A percentile compares a stretch with the other conserved stretches of the same genome.
Evolutionary conservation across 2,797 vertebrate species (phyloP).

Genomic region (Sebastes jordani): DNA sequence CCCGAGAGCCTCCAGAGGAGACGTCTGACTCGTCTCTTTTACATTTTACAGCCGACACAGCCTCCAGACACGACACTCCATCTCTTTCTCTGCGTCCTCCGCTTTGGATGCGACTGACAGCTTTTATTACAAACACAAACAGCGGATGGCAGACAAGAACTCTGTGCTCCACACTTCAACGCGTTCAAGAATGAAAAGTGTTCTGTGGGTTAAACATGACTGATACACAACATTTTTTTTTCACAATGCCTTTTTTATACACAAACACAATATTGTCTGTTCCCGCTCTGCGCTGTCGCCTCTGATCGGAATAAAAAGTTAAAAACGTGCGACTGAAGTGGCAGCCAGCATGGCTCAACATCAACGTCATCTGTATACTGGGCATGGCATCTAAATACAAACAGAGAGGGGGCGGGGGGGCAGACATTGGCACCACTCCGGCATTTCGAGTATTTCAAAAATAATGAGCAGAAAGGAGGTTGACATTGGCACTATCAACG

Average conservation of each 20-base stretch:
- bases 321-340: constrained; percentile 9
- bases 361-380: constrained; percentile 6
- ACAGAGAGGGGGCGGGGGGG: background rate
- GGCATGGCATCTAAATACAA: constrained; percentile 27
- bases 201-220: constrained; percentile 12
- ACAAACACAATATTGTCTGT: constrained; percentile 4
- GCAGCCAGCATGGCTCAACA: constrained; percentile 18
- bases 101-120: constrained; percentile 33
- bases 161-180: background rate
- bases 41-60: constrained; percentile 56
- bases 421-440: background rate
- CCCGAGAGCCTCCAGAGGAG: constrained; percentile 18
- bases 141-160: background rate
- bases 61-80: constrained; percentile 51
- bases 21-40: constrained; percentile 62
- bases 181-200: background rate
- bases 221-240: constrained; percentile 27
- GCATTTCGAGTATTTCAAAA: constrained; percentile 28
- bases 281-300: background rate
- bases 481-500: constrained; percentile 1
- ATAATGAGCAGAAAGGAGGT: constrained; percentile 25
- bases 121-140: constrained; percentile 39
- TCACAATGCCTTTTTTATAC: constrained; percentile 3
- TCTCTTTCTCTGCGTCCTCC: constrained; percentile 1
- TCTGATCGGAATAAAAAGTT: constrained; percentile 17